phyloP scores from a whole-genome alignment of 1,140 invertebrate genomes.

The Anagrus nilaparvatae region DNA sequence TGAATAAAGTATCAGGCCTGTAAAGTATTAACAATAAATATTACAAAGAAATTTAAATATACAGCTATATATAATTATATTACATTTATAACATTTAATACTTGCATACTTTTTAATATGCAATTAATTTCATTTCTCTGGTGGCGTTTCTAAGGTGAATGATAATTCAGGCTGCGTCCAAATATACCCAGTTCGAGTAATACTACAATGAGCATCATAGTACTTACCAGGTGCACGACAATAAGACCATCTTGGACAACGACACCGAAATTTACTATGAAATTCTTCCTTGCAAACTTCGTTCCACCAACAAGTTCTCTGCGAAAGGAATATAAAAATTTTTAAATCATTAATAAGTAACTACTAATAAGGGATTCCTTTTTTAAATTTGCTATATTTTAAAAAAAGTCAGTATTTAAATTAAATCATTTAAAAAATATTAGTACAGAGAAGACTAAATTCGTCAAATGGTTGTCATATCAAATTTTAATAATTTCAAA shows the following conservation, averaged over 20 bases:
- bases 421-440: constrained; percentile 4
- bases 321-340: constrained; percentile 22
- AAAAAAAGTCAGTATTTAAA: too few species aligned
- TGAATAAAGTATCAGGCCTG: too few species aligned
- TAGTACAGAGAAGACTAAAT: not conserved
- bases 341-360: constrained; percentile 9
- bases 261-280: constrained; percentile 74
- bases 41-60: too few species aligned
- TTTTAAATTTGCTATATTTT: too few species aligned
- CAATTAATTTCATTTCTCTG: too few species aligned
- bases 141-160: constrained; percentile 28
- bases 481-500: too few species aligned
- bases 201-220: constrained; percentile 82
- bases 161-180: constrained; percentile 65
- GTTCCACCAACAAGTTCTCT: constrained; percentile 89
- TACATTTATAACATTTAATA: too few species aligned
- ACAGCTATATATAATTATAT: too few species aligned
- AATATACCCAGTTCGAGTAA: constrained; percentile 82
- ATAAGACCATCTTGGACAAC: constrained; percentile 77
- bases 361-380: too few species aligned
- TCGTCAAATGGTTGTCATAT: too few species aligned
- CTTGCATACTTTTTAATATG: too few species aligned
- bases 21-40: too few species aligned
- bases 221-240: constrained; percentile 79
- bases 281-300: constrained; percentile 88